Base-by-base conservation (phyloP, 2,888 invertebrate species). In the Lepeophtheirus nordmannii region DNA sequence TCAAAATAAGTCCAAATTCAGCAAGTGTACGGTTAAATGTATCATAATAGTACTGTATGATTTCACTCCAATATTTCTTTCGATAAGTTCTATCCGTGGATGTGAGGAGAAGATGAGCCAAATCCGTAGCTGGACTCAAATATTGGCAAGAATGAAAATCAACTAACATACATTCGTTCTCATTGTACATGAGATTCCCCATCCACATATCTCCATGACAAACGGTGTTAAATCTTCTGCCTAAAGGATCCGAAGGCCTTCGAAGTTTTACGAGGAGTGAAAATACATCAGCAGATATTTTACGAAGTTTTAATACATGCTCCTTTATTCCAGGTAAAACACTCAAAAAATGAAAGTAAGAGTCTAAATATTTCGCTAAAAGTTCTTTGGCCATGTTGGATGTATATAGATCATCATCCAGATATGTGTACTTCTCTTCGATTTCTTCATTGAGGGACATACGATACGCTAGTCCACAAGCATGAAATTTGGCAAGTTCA, bases 171-270 rank as follows among this genome's bases (percentile, higher is more conserved):
- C 63, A 63, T 22, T 63, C 60, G 37, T 23, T 17, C 10, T 37
- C 60, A 10, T 60, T 60, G 23, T 60, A 65, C 58, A 65, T 58
- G 38, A 65, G 58, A 20, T 65, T 65, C 10, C 65, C 65, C 65
- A 65, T 65, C 65, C 65, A 65, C 65, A 65, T 57, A 58, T 65
- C 65, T 20, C 65, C 65, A 40, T 65, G 65, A 39, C 65, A 65
- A 10, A 65, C 40, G 3, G 65, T 65, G 38, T 58, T 57, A 37
- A 65, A 65, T 20, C 58, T 11, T 22, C n/a, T 65, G 22, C 65
- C 65, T 20, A 65, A 38, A 10, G 58, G 57, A 37, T 65, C 65
- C 23, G 23, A 53, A n/a, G 65, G 65, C 58, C 58, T 57, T 22
- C 65, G 30, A 14, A 65, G 65, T 20, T 57, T 58, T n/a, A 65